phyloP scores from a whole-genome alignment of 2,888 invertebrate species.

The Melanotus villosus region DNA sequence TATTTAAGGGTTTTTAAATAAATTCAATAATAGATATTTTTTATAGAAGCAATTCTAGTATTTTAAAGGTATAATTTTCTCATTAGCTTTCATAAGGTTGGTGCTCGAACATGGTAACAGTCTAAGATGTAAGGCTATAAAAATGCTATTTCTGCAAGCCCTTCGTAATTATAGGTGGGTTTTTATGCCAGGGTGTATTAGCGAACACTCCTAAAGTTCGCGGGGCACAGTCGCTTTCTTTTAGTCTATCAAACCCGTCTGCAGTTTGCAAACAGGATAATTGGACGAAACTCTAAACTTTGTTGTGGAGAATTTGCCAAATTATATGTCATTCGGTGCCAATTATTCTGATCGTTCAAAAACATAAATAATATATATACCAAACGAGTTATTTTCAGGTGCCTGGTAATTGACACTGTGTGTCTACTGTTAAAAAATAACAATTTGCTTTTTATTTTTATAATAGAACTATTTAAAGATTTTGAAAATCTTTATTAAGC shows the following conservation, averaged over 20 bases:
- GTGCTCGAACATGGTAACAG: conserved; percentile 19
- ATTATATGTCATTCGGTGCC: conserved; percentile 7
- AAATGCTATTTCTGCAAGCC: conserved; percentile 50
- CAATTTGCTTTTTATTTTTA: too few relatives aligned
- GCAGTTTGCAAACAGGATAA: conserved; percentile 33
- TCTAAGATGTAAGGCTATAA: conserved; percentile 45
- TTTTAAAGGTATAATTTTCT: too few relatives aligned
- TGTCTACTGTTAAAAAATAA: too few relatives aligned
- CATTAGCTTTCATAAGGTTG: not conserved
- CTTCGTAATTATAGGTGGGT: conserved; percentile 49
- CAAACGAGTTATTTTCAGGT: too few relatives aligned
- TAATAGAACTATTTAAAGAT: too few relatives aligned
- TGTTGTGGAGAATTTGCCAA: conserved; percentile 2
- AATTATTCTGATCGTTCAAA: not conserved
- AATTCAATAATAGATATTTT: too few relatives aligned
- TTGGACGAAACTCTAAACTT: conserved; percentile 19
- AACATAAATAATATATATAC: not conserved
- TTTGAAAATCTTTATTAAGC: too few relatives aligned
- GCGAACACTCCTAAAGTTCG: conserved; percentile 49
- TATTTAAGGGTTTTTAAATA: too few relatives aligned
- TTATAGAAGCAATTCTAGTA: too few relatives aligned
- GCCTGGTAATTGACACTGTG: too few relatives aligned
- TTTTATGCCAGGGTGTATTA: conserved; percentile 49
- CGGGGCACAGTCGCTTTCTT: conserved; percentile 33
- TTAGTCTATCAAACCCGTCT: conserved; percentile 28